Evolutionary conservation across 2,888 invertebrate species (phyloP), one percentile per base, ranked within the genome.

Genomic region (Mythimna lalbum): DNA sequence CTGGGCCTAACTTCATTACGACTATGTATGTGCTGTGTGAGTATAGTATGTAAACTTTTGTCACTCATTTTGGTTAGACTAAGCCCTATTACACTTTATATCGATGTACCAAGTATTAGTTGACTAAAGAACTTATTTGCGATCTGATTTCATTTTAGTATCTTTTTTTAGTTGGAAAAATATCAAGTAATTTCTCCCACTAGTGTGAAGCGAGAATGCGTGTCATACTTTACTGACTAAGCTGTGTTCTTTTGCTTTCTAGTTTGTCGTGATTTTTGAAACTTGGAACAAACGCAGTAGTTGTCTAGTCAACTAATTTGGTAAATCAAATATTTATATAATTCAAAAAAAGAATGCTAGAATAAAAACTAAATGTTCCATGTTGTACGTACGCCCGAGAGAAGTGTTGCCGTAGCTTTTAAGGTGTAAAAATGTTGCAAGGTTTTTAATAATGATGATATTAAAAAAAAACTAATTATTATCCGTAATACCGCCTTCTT

Each of bases 391-490:
- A 88, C 82, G 88, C 89, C 88, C 84, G 82, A 86, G 76, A 82
- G 78, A 80, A 83, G 85, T 89, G 88, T 90, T 88, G 89, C 87
- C 86, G 78, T 90, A 90, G 89, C 77, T 84, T 84, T 68, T 91
- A 92, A 90, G 89, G 60, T 90, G 87, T 92, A 88, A 88, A 91
- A 90, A 89, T 90, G 90, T 91, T 91, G 90, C 90, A 88, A 90
- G 89, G 83, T 90, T 90, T 89, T 88, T 86, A 86, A 78, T 74
- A 74, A 86, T 82, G 76, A 84, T 64, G 78, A 83, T 83, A 84
- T 81, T 78, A 77, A 84, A 82, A 81, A 73, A 76, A 76, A 81
- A 71, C 69, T 78, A 69, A 81, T 73, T 74, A 84, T 80, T 82
- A 82, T 76, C 73, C 75, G 70, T 83, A 83, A 80, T 79, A 88